phyloP scores from a whole-genome alignment of 1,140 invertebrate species.

The Propsilocerus akamusi region DNA sequence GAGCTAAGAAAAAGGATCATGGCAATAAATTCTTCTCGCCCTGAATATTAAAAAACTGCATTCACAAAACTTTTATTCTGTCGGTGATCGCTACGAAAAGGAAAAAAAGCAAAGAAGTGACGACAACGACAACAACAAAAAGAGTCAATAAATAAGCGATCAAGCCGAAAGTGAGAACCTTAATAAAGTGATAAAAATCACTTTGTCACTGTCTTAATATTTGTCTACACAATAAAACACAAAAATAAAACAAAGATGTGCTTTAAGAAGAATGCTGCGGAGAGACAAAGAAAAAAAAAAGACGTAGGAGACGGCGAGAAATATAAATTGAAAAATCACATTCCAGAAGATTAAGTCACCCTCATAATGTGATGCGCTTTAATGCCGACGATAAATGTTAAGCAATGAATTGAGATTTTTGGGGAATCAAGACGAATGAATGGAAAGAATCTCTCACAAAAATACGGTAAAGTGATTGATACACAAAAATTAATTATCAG shows the following conservation, averaged over 20 bases:
- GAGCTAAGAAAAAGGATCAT: too few species aligned
- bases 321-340: constrained; percentile 3
- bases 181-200: constrained; percentile 3
- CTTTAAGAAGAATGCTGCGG: too few species aligned
- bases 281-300: background rate
- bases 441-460: background rate
- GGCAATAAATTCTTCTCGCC: background rate
- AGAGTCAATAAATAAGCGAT: background rate
- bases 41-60: background rate
- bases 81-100: too few species aligned
- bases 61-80: background rate
- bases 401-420: background rate
- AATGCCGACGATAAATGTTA: background rate
- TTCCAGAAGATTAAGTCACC: background rate
- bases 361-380: background rate
- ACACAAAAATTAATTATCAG: too few species aligned
- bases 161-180: constrained; percentile 1
- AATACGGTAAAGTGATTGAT: background rate
- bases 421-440: background rate
- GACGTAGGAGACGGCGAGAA: background rate
- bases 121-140: background rate
- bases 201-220: constrained; percentile 2
- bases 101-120: too few species aligned
- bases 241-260: background rate
- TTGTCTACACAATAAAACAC: background rate